phyloP scores from a whole-genome alignment of 2,888 invertebrate species.

The Spodoptera littoralis region DNA sequence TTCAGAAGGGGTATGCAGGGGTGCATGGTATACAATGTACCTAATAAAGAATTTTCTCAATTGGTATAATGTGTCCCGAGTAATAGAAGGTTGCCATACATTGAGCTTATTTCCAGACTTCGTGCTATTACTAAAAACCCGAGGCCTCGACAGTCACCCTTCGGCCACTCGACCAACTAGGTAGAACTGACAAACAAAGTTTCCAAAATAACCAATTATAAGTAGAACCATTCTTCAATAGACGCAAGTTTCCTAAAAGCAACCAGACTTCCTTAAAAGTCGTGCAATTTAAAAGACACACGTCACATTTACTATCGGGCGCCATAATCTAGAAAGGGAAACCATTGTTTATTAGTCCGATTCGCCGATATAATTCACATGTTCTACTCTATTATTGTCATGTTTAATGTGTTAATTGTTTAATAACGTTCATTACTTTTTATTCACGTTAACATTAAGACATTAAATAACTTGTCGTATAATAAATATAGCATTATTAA shows the following conservation, averaged over 20 bases:
- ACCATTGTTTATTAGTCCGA: slow-evolving; percentile 57
- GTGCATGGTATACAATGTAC: too few relatives aligned
- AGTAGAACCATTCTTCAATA: neutral
- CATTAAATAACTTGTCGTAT: too few relatives aligned
- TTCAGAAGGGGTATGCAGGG: too few relatives aligned
- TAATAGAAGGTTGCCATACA: too few relatives aligned
- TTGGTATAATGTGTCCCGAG: too few relatives aligned
- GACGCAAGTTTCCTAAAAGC: too few relatives aligned
- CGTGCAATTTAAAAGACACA: slow-evolving; percentile 40
- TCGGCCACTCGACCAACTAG: neutral
- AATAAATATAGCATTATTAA: neutral
- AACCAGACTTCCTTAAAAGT: slow-evolving; percentile 9
- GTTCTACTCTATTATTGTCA: slow-evolving; percentile 37
- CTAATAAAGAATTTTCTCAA: too few relatives aligned
- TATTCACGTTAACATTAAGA: neutral
- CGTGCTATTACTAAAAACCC: too few relatives aligned
- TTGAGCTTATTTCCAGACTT: too few relatives aligned
- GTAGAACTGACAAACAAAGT: too few relatives aligned
- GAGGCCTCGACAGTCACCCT: too few relatives aligned
- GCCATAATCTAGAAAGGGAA: slow-evolving; percentile 55
- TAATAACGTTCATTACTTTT: slow-evolving; percentile 21
- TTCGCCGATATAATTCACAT: slow-evolving; percentile 48
- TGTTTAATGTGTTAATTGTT: slow-evolving; percentile 26
- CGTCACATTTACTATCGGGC: slow-evolving; percentile 39
- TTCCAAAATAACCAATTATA: too few relatives aligned